Conservation (phyloP, 2,113 vertebrate species). For the Hucho hucho region DNA sequence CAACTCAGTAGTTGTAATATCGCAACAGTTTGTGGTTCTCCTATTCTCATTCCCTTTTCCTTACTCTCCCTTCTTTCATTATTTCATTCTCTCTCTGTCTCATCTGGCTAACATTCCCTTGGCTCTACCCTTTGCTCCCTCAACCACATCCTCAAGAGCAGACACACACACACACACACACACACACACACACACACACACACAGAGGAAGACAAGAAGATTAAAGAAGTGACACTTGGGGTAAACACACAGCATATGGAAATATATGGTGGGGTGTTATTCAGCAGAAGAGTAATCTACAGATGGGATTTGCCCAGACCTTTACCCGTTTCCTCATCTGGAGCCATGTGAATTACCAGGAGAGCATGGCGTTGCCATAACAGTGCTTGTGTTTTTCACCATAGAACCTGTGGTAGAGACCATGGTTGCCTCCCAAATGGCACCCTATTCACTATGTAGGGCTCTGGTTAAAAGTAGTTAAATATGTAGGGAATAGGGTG, state of each 20-base stretch:
- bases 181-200: neutral
- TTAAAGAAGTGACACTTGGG: constrained; percentile 9
- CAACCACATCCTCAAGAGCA: constrained; percentile 15
- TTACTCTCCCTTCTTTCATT: neutral
- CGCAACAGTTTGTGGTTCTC: neutral
- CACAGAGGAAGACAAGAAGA: neutral
- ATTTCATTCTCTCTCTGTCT: neutral
- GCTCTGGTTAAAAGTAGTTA: no score
- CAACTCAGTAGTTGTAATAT: neutral
- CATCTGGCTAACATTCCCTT: neutral
- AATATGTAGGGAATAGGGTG: neutral
- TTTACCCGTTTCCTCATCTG: constrained; percentile 14
- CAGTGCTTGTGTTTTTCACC: constrained; percentile 17
- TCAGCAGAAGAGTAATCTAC: neutral
- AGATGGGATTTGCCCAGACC: constrained; percentile 17
- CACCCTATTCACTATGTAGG: no score
- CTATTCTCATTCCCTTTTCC: neutral
- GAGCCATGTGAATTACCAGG: constrained; percentile 9
- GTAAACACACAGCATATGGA: constrained; percentile 16
- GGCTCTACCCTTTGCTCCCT: constrained; percentile 9
- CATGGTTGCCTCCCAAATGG: no score
- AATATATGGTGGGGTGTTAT: constrained; percentile 10
- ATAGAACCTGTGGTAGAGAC: constrained; percentile 24
- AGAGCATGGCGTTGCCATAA: constrained; percentile 38
- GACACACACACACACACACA: neutral